Conservation (phyloP, 2,888 invertebrate species). For the Pterostichus madidus region DNA sequence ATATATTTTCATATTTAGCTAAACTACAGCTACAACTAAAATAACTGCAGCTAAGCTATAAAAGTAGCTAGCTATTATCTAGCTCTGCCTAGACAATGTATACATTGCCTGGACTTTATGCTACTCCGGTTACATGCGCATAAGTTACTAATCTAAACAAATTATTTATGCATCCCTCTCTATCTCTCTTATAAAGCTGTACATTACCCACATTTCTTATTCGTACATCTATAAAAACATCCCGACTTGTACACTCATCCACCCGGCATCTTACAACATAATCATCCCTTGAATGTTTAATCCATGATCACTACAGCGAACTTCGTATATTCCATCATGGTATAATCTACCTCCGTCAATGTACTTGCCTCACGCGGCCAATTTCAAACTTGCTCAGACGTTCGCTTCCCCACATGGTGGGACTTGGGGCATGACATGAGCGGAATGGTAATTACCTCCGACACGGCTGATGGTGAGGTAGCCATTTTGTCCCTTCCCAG, state of each 20-base stretch:
- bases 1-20: too few species aligned
- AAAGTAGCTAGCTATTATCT: too few species aligned
- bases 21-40: too few species aligned
- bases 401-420: neutral
- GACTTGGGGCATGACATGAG: conserved; percentile 25
- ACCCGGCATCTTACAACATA: conserved; percentile 8
- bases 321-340: neutral
- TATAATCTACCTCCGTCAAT: conserved; percentile 6
- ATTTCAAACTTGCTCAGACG: conserved; percentile 14
- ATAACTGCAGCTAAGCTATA: too few species aligned
- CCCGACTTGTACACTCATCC: neutral
- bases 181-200: neutral
- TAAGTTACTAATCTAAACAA: too few species aligned
- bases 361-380: neutral
- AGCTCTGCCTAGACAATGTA: too few species aligned
- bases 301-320: conserved; percentile 29
- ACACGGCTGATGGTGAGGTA: neutral
- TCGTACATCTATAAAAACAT: conserved; percentile 37
- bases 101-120: too few species aligned
- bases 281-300: conserved; percentile 42
- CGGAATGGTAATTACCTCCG: conserved; percentile 42
- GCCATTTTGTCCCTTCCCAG: too few species aligned
- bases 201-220: conserved; percentile 23
- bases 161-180: too few species aligned
- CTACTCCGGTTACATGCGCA: too few species aligned